A percentile compares a stretch with the other conserved stretches of the same genome.
Evolutionary conservation across 2,888 invertebrate species (phyloP).

Genomic region (Peribatodes rhomboidaria): DNA sequence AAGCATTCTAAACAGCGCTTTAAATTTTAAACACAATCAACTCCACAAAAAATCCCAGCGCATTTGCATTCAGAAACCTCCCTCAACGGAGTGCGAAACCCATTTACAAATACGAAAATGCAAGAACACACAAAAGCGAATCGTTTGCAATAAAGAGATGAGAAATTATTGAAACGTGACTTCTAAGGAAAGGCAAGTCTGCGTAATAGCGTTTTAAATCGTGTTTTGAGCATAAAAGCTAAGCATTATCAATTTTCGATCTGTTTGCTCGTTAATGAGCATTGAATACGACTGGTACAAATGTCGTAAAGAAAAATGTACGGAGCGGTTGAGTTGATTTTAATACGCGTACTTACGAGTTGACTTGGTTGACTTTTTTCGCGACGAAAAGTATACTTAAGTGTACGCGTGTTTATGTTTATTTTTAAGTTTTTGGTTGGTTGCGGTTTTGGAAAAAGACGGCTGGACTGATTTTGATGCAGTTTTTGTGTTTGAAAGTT

Average conservation of each 20-base stretch:
- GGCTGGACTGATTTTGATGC: too few species aligned
- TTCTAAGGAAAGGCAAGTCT: conserved; percentile 8
- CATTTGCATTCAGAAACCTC: background rate
- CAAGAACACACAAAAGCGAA: conserved; percentile 15
- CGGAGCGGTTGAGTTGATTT: conserved; percentile 6
- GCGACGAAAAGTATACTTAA: too few species aligned
- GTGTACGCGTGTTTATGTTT: too few species aligned
- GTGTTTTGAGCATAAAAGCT: conserved; percentile 11
- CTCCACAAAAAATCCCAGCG: background rate
- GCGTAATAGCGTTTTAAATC: conserved; percentile 21
- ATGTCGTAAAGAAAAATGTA: conserved; percentile 21
- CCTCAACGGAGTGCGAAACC: conserved; percentile 4
- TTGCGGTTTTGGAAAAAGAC: too few species aligned
- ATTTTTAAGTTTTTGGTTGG: too few species aligned
- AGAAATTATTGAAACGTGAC: conserved; percentile 23
- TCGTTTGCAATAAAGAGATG: conserved; percentile 25
- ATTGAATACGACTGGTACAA: conserved; percentile 6
- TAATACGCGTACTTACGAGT: conserved; percentile 1
- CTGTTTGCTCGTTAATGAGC: conserved; percentile 16
- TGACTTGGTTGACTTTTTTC: too few species aligned
- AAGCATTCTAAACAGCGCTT: too few species aligned
- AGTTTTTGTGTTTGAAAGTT: too few species aligned
- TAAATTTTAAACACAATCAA: background rate
- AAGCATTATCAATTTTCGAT: conserved; percentile 17
- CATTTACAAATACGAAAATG: conserved; percentile 6